Percentiles rank a stretch among this genome's conserved stretches.
These are phyloP conservation scores for Oenanthe oenanthe DNA, from an alignment of 2,113 vertebrate species.

Conservation along the genomic window DNA sequence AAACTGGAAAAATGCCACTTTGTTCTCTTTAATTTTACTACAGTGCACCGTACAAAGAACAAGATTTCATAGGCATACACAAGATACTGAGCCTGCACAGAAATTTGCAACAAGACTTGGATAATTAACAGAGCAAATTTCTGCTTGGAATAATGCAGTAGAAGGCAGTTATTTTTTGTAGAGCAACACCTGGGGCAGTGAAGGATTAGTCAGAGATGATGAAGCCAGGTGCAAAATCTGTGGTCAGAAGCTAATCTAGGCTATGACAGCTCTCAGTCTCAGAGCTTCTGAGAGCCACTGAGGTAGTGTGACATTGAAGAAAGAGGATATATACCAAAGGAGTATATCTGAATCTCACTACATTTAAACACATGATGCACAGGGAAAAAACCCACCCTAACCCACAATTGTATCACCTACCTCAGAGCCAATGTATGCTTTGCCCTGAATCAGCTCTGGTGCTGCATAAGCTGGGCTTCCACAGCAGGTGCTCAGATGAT, in stretches of 20 bases:
- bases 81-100: not conserved
- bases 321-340: not conserved
- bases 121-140: not conserved
- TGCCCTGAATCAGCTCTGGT: slow-evolving; percentile 94
- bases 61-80: not conserved
- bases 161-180: not conserved
- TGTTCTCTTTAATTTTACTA: not conserved
- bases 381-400: rapidly evolving
- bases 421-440: slow-evolving; percentile 94
- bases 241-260: not conserved
- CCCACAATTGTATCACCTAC: slow-evolving; percentile 43
- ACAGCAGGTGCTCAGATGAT: slow-evolving; percentile 89
- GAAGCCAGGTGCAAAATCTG: not conserved
- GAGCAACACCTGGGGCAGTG: rapidly evolving
- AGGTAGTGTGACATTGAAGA: rapidly evolving
- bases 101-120: not conserved
- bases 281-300: not conserved
- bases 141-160: not conserved
- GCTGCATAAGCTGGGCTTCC: slow-evolving; percentile 96
- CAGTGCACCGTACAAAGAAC: not conserved
- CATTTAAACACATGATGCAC: rapidly evolving
- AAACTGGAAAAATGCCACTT: not conserved
- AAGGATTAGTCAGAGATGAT: not conserved
- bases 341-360: not conserved
- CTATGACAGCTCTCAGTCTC: not conserved